Percentiles rank a stretch among this genome's conserved stretches.
Evolutionary conservation across 2,797 vertebrate genomes (phyloP).

Genomic region (Vireo griseus): DNA sequence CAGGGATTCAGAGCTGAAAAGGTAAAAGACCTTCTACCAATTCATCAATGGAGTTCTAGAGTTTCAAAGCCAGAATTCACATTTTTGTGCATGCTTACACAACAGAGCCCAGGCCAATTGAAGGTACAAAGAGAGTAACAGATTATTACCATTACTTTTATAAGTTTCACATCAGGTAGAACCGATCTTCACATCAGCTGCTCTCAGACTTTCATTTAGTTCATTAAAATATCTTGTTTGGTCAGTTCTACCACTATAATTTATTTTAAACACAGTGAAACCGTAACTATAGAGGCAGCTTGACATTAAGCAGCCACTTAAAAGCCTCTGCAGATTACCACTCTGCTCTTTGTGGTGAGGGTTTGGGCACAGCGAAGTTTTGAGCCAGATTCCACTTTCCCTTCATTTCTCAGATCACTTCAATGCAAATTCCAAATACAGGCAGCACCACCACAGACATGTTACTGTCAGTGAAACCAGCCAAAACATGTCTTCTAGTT

Average conservation of each 20-base stretch:
- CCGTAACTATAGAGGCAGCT: conserved; percentile 57
- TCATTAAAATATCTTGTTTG: conserved; percentile 65
- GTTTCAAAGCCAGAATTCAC: not conserved
- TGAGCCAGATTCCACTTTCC: conserved; percentile 46
- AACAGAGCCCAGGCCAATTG: not conserved
- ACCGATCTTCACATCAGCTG: not conserved
- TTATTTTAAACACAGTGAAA: conserved; percentile 63
- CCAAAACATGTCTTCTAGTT: conserved; percentile 50
- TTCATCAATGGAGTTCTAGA: not conserved
- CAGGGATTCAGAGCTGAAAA: not conserved
- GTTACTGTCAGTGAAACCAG: conserved; percentile 42
- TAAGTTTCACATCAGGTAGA: not conserved
- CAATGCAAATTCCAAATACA: conserved; percentile 36
- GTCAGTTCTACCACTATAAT: conserved; percentile 65
- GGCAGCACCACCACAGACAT: conserved; percentile 54
- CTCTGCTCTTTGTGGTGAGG: conserved; percentile 38
- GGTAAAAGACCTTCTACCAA: not conserved
- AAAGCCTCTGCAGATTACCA: conserved; percentile 57
- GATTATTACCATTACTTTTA: not conserved
- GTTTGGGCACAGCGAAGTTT: conserved; percentile 33
- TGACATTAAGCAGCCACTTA: conserved; percentile 59
- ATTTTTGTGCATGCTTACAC: not conserved
- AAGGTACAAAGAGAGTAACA: not conserved
- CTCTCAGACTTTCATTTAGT: conserved; percentile 13
- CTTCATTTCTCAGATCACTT: conserved; percentile 33